phyloP scores from a whole-genome alignment of 2,113 vertebrate genomes.

The Perca flavescens region DNA sequence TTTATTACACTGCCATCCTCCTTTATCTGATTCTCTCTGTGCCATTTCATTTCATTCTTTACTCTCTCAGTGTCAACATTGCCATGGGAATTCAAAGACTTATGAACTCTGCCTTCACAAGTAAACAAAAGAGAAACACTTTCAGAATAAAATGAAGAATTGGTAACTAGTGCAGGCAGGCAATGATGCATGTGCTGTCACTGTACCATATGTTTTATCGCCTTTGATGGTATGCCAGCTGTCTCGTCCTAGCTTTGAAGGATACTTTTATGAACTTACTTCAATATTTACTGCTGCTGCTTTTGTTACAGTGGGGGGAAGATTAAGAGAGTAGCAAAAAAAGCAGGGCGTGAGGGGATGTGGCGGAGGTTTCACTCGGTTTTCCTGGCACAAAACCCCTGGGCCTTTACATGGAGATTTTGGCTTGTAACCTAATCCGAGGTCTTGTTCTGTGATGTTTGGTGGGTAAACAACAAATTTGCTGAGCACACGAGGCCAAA shows the following conservation, averaged over 20 bases:
- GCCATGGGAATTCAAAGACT: constrained; percentile 42
- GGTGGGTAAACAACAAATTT: constrained; percentile 30
- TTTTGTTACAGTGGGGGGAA: constrained; percentile 27
- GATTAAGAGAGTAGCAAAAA: constrained; percentile 27
- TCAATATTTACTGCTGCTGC: constrained; percentile 62
- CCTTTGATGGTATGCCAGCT: constrained; percentile 68
- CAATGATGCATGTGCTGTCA: constrained; percentile 68
- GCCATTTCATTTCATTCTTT: constrained; percentile 22
- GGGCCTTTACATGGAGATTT: constrained; percentile 33
- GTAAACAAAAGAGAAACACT: constrained; percentile 41
- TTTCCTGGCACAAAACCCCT: constrained; percentile 19
- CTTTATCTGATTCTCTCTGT: constrained; percentile 10
- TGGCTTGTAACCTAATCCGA: constrained; percentile 44
- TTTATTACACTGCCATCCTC: background rate
- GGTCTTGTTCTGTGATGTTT: constrained; percentile 34
- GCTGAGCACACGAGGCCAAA: constrained; percentile 28
- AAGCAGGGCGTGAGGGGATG: constrained; percentile 14
- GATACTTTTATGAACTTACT: constrained; percentile 62
- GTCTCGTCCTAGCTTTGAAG: constrained; percentile 64
- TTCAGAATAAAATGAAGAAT: constrained; percentile 52
- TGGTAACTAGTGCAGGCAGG: constrained; percentile 33
- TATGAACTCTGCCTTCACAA: constrained; percentile 29
- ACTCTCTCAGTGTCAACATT: constrained; percentile 23
- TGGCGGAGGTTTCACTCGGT: constrained; percentile 23
- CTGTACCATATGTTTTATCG: constrained; percentile 66